A percentile compares a stretch with the other conserved stretches of the same genome.
Conservation (phyloP, 1,140 invertebrate species). For the Fopius arisanus region DNA sequence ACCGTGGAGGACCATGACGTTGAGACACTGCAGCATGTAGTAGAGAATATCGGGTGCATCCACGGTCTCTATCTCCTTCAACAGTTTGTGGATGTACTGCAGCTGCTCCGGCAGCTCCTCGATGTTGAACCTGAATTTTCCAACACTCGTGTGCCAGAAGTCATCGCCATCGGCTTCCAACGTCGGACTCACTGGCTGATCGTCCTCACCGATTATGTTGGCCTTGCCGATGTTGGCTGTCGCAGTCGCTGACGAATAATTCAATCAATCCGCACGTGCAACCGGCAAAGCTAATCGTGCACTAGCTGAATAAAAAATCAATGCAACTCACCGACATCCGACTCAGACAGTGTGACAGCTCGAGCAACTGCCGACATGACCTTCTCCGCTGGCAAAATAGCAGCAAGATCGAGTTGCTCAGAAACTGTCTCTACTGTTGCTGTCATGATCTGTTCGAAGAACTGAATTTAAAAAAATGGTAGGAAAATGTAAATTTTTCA, state of each 20-base stretch:
- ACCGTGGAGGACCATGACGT: slow-evolving; percentile 91
- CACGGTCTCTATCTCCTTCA: slow-evolving; percentile 85
- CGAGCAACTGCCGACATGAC: slow-evolving; percentile 82
- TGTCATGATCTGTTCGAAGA: slow-evolving; percentile 83
- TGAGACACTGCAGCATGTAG: slow-evolving; percentile 91
- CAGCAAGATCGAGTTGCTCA: slow-evolving; percentile 83
- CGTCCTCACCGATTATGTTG: slow-evolving; percentile 75
- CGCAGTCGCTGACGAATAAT: slow-evolving; percentile 65
- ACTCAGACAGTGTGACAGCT: slow-evolving; percentile 87
- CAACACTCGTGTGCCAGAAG: slow-evolving; percentile 91
- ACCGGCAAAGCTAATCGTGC: too few species aligned
- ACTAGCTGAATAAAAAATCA: slow-evolving; percentile 9
- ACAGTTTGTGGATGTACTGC: slow-evolving; percentile 89
- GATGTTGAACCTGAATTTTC: slow-evolving; percentile 90
- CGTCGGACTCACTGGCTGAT: slow-evolving; percentile 71
- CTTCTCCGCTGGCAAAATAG: slow-evolving; percentile 83
- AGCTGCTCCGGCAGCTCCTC: slow-evolving; percentile 92
- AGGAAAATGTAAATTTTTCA: neutral
- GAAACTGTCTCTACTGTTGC: slow-evolving; percentile 92
- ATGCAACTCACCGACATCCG: slow-evolving; percentile 77
- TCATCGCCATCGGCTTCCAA: slow-evolving; percentile 77
- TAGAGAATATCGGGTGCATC: slow-evolving; percentile 94
- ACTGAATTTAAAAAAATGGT: slow-evolving; percentile 56
- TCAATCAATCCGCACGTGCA: too few species aligned
- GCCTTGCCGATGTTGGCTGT: slow-evolving; percentile 73